A percentile compares a stretch with the other conserved stretches of the same genome.
Evolutionary conservation across 2,888 invertebrate genomes (phyloP).

Genomic region (Lithophane ornitopus): DNA sequence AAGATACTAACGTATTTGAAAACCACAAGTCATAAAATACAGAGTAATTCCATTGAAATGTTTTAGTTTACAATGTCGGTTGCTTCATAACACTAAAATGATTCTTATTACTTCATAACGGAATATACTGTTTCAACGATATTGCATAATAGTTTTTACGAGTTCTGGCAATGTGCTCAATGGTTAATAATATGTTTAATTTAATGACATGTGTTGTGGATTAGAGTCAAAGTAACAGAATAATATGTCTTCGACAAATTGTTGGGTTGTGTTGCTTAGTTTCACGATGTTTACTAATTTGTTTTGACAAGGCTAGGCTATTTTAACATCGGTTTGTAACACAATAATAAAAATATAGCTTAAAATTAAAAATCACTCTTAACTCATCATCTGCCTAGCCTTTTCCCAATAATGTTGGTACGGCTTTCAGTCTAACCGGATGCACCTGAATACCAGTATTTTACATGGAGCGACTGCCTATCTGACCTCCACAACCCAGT

Average conservation of each 20-base stretch:
- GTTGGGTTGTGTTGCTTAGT: background rate
- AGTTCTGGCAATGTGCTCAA: slow-evolving; percentile 28
- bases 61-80: slow-evolving; percentile 38
- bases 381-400: too few species aligned
- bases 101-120: slow-evolving; percentile 41
- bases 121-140: slow-evolving; percentile 40
- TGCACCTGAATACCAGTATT: too few species aligned
- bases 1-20: slow-evolving; percentile 4
- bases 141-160: slow-evolving; percentile 41
- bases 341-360: background rate
- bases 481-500: too few species aligned
- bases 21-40: slow-evolving; percentile 34
- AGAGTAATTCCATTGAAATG: slow-evolving; percentile 27
- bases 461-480: too few species aligned
- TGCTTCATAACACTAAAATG: slow-evolving; percentile 34
- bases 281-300: background rate
- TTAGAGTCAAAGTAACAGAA: slow-evolving; percentile 25
- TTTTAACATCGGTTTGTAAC: too few species aligned
- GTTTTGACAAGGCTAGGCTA: background rate
- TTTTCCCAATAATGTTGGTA: too few species aligned
- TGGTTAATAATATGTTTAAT: slow-evolving; percentile 33
- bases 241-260: slow-evolving; percentile 3
- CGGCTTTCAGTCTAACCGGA: too few species aligned
- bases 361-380: background rate
- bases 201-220: slow-evolving; percentile 15